A percentile compares a stretch with the other conserved stretches of the same genome.
phyloP scores from a whole-genome alignment of 2,888 invertebrate genomes.

The Eucriotettix oculatus region DNA sequence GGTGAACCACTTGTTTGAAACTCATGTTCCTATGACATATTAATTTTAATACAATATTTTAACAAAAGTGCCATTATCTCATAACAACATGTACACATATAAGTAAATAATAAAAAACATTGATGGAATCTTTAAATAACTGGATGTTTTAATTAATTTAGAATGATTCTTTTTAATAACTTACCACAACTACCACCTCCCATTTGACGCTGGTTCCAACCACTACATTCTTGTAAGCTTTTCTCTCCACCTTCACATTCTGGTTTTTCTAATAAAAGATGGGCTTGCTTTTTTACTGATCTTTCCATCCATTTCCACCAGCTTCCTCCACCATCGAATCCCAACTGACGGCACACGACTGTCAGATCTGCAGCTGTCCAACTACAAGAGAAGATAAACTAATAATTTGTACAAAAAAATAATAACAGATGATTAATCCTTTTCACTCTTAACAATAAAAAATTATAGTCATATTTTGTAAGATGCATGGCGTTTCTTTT shows the following conservation, averaged over 20 bases:
- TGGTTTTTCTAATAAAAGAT: neutral
- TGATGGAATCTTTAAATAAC: too few relatives aligned
- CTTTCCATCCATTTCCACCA: neutral
- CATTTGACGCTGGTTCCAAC: neutral
- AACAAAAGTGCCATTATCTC: too few relatives aligned
- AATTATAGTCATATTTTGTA: neutral
- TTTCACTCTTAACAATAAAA: neutral
- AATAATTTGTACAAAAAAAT: neutral
- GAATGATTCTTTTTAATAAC: neutral
- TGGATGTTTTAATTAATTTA: too few relatives aligned
- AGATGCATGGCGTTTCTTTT: neutral
- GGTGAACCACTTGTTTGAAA: too few relatives aligned
- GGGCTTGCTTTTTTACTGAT: neutral
- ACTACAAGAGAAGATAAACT: neutral
- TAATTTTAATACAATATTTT: too few relatives aligned
- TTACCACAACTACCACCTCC: neutral
- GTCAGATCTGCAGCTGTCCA: neutral
- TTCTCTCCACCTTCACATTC: neutral
- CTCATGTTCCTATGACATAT: too few relatives aligned
- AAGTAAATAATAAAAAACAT: too few relatives aligned
- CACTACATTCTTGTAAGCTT: neutral
- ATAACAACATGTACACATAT: too few relatives aligned
- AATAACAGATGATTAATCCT: too few relatives aligned
- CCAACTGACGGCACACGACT: neutral
- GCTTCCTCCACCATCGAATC: neutral